Percentiles rank a stretch among this genome's conserved stretches.
Conservation (phyloP, 1,140 invertebrate species). For the Cataglyphis hispanica region DNA sequence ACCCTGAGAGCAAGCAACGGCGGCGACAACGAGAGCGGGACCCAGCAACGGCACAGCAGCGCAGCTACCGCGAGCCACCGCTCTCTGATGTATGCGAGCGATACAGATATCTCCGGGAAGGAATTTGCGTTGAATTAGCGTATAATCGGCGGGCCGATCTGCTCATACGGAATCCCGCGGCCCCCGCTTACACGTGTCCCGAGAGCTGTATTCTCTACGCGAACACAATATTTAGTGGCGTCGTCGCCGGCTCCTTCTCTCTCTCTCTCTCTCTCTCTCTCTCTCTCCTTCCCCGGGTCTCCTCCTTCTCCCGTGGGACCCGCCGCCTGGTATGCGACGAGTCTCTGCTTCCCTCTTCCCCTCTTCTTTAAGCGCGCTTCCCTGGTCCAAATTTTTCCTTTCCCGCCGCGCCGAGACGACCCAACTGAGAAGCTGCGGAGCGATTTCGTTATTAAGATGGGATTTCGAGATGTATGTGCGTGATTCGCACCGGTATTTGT, state of each 20-base stretch:
- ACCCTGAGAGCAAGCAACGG: background rate
- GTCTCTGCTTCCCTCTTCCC: background rate
- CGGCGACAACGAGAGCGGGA: slow-evolving; percentile 12
- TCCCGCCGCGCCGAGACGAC: background rate
- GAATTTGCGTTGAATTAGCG: slow-evolving; percentile 87
- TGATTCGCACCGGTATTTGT: background rate
- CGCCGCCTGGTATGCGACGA: slow-evolving; percentile 69
- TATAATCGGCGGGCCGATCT: slow-evolving; percentile 86
- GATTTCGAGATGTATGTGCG: slow-evolving; percentile 33
- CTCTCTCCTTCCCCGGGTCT: background rate
- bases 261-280: no score
- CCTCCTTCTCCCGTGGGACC: slow-evolving; percentile 74
- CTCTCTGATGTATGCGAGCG: slow-evolving; percentile 82
- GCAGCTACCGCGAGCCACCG: slow-evolving; percentile 74
- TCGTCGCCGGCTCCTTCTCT: slow-evolving; percentile 53
- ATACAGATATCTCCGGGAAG: slow-evolving; percentile 85
- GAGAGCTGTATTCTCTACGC: slow-evolving; percentile 83
- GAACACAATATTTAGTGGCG: slow-evolving; percentile 83
- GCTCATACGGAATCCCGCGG: slow-evolving; percentile 84
- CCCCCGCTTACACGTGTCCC: slow-evolving; percentile 85
- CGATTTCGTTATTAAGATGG: slow-evolving; percentile 60
- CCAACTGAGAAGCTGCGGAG: background rate
- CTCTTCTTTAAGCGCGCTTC: slow-evolving; percentile 50
- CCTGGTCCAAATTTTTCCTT: slow-evolving; percentile 68
- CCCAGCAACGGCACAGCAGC: slow-evolving; percentile 60